Percentiles rank a stretch among this genome's conserved stretches.
Evolutionary conservation across 92 coral and sea anemone species (phyloP).

Genomic region (Heliopora coerulea): DNA sequence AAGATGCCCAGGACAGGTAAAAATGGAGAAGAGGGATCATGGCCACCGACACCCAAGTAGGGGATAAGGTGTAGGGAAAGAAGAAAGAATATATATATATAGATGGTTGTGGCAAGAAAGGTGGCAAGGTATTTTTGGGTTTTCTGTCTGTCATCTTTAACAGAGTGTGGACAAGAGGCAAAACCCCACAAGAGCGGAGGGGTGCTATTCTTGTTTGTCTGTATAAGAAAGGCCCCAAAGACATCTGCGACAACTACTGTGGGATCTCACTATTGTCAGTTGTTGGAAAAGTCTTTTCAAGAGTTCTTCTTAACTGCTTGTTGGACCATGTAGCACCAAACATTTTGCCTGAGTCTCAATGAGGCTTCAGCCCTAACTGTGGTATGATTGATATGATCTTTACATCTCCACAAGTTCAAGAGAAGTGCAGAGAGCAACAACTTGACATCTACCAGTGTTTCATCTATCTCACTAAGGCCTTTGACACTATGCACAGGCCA

Average conservation of each 20-base stretch:
- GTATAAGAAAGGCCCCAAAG: too few relatives aligned
- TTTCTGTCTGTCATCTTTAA: too few relatives aligned
- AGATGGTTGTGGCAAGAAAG: too few relatives aligned
- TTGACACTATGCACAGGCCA: constrained; percentile 32
- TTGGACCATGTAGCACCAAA: constrained; percentile 19
- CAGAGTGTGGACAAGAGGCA: too few relatives aligned
- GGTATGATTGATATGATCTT: constrained; percentile 45
- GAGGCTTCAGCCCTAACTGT: constrained; percentile 42
- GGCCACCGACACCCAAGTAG: too few relatives aligned
- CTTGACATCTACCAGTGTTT: constrained; percentile 37
- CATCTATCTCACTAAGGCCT: constrained; percentile 28
- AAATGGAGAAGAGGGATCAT: too few relatives aligned
- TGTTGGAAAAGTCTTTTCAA: neutral
- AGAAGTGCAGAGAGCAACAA: constrained; percentile 45
- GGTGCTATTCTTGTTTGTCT: too few relatives aligned
- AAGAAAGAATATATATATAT: too few relatives aligned
- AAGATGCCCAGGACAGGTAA: too few relatives aligned
- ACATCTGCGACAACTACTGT: neutral
- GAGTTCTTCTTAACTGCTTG: constrained; percentile 3
- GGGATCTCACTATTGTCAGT: neutral
- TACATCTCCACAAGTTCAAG: constrained; percentile 41
- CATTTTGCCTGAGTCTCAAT: constrained; percentile 36
- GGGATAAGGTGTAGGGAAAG: too few relatives aligned
- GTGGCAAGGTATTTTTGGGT: too few relatives aligned
- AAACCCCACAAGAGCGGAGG: too few relatives aligned